Conservation (phyloP, 2,797 vertebrate species). For the Mormyrus proboscirostris region DNA sequence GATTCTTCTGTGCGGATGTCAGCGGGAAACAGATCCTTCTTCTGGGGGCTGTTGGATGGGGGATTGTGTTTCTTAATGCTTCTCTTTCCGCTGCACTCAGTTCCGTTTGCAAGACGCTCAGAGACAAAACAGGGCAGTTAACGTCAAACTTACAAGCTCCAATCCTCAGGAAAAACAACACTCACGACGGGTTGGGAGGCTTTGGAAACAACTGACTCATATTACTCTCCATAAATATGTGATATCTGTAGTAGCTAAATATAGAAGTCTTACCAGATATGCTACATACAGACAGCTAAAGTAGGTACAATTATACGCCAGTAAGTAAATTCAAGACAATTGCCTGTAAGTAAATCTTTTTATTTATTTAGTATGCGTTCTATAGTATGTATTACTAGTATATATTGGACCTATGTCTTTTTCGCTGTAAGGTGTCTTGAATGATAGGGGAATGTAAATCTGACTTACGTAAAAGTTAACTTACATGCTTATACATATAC, state of each 20-base stretch:
- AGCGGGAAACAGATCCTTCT: neutral
- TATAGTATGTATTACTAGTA: neutral
- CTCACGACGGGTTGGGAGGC: neutral
- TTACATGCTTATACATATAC: neutral
- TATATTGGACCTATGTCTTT: neutral
- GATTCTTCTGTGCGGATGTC: neutral
- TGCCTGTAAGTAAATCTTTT: neutral
- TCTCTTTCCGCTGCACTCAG: neutral
- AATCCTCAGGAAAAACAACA: neutral
- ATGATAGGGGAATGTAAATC: neutral
- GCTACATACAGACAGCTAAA: neutral
- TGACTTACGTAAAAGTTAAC: neutral
- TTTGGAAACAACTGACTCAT: neutral
- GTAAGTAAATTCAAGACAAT: neutral
- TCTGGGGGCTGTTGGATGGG: neutral
- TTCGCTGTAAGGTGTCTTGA: neutral
- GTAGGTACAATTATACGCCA: neutral
- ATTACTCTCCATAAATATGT: neutral
- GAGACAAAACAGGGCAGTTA: neutral
- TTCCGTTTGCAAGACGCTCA: neutral
- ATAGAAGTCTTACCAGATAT: neutral
- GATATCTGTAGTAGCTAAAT: neutral
- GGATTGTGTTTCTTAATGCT: neutral
- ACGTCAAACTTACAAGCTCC: neutral
- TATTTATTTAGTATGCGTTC: neutral